These are phyloP conservation scores for Ophthalmolycus amberensis DNA, from an alignment of 2,113 vertebrate species.

Conservation along the genomic window DNA sequence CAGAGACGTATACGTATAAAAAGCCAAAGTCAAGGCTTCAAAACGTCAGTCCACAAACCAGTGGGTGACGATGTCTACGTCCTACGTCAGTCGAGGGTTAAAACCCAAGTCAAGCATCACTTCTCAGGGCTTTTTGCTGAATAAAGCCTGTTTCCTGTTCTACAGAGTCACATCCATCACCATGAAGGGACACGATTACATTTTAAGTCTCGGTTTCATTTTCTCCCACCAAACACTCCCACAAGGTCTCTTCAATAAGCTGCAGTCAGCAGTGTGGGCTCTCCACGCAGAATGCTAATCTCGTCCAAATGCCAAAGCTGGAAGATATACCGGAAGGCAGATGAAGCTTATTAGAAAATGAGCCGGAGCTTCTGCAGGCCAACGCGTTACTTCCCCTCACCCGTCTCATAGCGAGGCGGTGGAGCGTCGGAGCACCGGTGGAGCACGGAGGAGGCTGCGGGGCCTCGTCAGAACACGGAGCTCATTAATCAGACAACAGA, in stretches of 20 bases:
- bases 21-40: too few species aligned
- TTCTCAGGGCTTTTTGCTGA: background rate
- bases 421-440: constrained; percentile 8
- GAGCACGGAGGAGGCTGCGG: constrained; percentile 10
- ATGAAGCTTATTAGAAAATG: constrained; percentile 17
- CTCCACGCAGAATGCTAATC: constrained; percentile 18
- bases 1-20: too few species aligned
- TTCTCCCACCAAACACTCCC: background rate
- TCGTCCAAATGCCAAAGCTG: constrained; percentile 9
- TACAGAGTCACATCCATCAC: background rate
- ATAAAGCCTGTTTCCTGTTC: constrained; percentile 9
- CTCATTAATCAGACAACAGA: constrained; percentile 64
- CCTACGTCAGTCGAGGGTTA: too few species aligned
- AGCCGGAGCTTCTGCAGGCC: constrained; percentile 1
- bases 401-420: background rate
- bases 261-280: background rate
- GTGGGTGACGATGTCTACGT: too few species aligned
- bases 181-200: background rate
- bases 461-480: constrained; percentile 28
- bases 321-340: too few species aligned
- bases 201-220: background rate
- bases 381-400: constrained; percentile 7
- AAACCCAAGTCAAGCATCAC: background rate
- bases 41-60: too few species aligned
- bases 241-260: background rate